Conservation (phyloP, 2,113 vertebrate species). For the Tyrannus savana region DNA sequence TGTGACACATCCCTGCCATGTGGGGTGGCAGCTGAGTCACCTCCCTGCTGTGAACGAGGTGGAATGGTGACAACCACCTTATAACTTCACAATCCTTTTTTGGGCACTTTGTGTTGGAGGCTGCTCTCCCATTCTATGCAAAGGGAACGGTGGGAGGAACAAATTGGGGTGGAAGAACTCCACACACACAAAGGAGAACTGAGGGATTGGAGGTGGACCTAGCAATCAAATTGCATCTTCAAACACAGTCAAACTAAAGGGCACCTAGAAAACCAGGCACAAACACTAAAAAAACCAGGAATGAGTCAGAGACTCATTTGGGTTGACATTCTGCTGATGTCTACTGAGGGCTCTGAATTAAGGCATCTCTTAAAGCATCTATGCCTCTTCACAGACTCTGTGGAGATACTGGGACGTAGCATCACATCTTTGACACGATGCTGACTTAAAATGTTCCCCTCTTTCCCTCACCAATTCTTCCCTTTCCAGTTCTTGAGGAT, state of each 20-base stretch:
- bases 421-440: not conserved
- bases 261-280: not conserved
- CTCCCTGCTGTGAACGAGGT: constrained; percentile 12
- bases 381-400: not conserved
- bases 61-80: constrained; percentile 46
- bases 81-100: constrained; percentile 56
- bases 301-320: constrained; percentile 12
- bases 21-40: constrained; percentile 64
- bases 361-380: not conserved
- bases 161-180: not conserved
- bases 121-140: constrained; percentile 50
- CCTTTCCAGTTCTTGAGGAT: not conserved
- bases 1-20: constrained; percentile 60
- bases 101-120: constrained; percentile 48
- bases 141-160: constrained; percentile 57
- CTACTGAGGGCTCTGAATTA: not conserved
- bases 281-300: not conserved
- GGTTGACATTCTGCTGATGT: not conserved
- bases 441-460: not conserved
- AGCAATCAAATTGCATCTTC: not conserved
- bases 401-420: not conserved
- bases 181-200: not conserved
- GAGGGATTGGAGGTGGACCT: constrained; percentile 15
- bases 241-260: not conserved
- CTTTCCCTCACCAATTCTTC: not conserved